Conservation (phyloP, 1,140 invertebrate genomes). For the Sinonovacula constricta region DNA sequence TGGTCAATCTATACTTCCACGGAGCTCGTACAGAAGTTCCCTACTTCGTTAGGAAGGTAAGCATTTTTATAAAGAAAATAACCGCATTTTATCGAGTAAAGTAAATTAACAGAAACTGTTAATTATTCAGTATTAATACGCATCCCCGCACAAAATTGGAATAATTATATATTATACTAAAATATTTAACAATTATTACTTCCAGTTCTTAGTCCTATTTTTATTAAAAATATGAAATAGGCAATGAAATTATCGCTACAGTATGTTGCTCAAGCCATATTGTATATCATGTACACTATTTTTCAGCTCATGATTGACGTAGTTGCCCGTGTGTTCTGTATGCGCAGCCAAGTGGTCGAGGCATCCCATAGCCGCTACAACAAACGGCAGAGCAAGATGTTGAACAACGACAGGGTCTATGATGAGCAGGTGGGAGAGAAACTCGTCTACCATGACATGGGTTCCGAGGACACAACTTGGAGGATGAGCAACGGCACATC, state of each 20-base stretch:
- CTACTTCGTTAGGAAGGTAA: conserved; percentile 57
- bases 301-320: conserved; percentile 71
- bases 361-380: conserved; percentile 21
- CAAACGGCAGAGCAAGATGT: conserved; percentile 22
- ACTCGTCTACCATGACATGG: conserved; percentile 21
- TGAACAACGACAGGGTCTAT: background rate
- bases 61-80: too few relatives aligned
- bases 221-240: too few relatives aligned
- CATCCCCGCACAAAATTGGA: too few relatives aligned
- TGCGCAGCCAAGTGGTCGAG: conserved; percentile 64
- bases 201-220: too few relatives aligned
- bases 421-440: background rate
- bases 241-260: too few relatives aligned
- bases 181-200: too few relatives aligned
- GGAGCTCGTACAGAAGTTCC: conserved; percentile 65
- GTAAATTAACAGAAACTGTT: too few relatives aligned
- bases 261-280: too few relatives aligned
- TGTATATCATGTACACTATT: too few relatives aligned
- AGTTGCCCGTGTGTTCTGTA: conserved; percentile 72
- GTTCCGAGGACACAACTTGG: conserved; percentile 39
- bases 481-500: conserved; percentile 47
- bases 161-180: too few relatives aligned
- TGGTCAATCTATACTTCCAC: conserved; percentile 78
- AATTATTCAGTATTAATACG: too few relatives aligned
- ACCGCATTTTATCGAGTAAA: too few relatives aligned